These are phyloP conservation scores for Cantharis lateralis DNA, from an alignment of 2,888 invertebrate species.

Conservation along the genomic window DNA sequence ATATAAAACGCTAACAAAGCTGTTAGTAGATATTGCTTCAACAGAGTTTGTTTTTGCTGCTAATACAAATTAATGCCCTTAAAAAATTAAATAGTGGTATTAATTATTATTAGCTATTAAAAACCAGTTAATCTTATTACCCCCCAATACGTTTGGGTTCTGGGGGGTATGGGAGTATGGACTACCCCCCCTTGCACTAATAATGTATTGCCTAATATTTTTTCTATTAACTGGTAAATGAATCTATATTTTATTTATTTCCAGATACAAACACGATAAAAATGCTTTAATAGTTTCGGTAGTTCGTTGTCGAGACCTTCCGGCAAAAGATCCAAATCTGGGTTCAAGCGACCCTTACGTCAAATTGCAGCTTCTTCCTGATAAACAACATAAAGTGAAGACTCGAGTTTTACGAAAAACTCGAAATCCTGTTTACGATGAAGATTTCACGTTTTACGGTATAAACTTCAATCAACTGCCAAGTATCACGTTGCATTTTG, in stretches of 20 bases:
- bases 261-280: conserved; percentile 87
- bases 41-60: too few species aligned
- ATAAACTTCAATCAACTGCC: conserved; percentile 83
- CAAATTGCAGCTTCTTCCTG: conserved; percentile 94
- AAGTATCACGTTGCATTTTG: conserved; percentile 91
- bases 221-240: too few species aligned
- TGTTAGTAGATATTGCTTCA: too few species aligned
- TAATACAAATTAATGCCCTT: too few species aligned
- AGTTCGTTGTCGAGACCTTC: conserved; percentile 85
- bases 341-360: conserved; percentile 96
- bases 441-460: conserved; percentile 99
- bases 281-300: conserved; percentile 91
- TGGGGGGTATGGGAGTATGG: too few species aligned
- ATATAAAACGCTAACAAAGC: neutral
- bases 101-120: too few species aligned
- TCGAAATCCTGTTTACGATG: conserved; percentile 95
- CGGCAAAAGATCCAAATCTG: conserved; percentile 79
- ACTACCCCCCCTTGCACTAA: too few species aligned
- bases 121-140: too few species aligned
- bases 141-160: too few species aligned
- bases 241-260: conserved; percentile 30
- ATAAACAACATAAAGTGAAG: conserved; percentile 97
- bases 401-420: conserved; percentile 96
- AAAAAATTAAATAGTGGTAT: too few species aligned
- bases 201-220: too few species aligned